Percentiles rank a stretch among this genome's conserved stretches.
Conservation (phyloP, 2,888 invertebrate genomes). For the Caenorhabditis sinica region DNA sequence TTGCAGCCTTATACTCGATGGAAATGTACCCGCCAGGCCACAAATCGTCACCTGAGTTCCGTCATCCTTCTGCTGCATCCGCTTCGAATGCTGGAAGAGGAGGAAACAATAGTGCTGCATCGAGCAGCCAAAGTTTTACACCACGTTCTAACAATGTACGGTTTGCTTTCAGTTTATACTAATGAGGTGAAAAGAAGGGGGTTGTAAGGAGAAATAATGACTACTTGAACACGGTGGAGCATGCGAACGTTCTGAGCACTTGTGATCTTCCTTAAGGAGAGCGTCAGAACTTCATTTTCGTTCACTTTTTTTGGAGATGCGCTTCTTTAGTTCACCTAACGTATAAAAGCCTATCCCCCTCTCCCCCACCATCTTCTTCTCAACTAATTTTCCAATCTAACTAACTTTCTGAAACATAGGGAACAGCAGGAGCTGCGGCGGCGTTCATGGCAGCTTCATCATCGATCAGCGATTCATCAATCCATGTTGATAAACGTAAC, state of each 20-base stretch:
- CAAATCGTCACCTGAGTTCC: constrained; percentile 3
- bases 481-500: constrained; percentile 35
- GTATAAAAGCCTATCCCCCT: background rate
- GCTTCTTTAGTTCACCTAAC: background rate
- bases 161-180: background rate
- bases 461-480: constrained; percentile 22
- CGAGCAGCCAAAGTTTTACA: constrained; percentile 32
- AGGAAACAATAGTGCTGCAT: background rate
- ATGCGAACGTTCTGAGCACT: too few relatives aligned
- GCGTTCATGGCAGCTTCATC: constrained; percentile 16
- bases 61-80: background rate
- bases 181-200: too few relatives aligned
- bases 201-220: background rate
- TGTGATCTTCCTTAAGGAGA: too few relatives aligned
- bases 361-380: background rate
- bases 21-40: constrained; percentile 49
- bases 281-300: background rate
- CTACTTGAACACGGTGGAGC: too few relatives aligned
- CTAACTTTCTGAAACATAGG: constrained; percentile 5
- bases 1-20: constrained; percentile 38
- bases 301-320: background rate
- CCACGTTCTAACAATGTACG: constrained; percentile 32
- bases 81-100: background rate
- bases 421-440: background rate
- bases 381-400: background rate